A percentile compares a stretch with the other conserved stretches of the same genome.
These are phyloP conservation scores for Aldabrachelys gigantea DNA, from an alignment of 2,113 vertebrate species.

Conservation along the genomic window DNA sequence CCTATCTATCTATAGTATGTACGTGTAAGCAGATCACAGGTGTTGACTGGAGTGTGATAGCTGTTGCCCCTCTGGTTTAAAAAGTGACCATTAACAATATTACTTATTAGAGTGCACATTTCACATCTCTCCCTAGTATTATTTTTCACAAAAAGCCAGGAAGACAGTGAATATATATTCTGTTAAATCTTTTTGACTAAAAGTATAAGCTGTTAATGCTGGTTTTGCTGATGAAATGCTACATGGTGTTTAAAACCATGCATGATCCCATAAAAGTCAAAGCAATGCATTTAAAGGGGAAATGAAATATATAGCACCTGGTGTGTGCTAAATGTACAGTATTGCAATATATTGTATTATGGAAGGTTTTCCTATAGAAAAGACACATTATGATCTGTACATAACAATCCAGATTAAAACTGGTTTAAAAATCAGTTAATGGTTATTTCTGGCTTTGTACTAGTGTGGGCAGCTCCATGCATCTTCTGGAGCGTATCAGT, in stretches of 20 bases:
- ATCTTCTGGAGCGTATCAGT: rapidly evolving
- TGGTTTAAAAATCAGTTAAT: background rate
- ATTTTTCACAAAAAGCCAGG: background rate
- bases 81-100: constrained; percentile 3
- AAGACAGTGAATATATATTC: background rate
- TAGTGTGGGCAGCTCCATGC: rapidly evolving
- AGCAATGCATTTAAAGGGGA: background rate
- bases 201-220: background rate
- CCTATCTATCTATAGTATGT: background rate
- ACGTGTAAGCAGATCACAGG: constrained; percentile 26
- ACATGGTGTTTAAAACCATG: background rate
- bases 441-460: too few species aligned
- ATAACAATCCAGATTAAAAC: background rate
- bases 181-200: rapidly evolving
- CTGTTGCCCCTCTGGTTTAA: constrained; percentile 36
- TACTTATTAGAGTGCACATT: constrained; percentile 23
- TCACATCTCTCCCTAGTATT: background rate
- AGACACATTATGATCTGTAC: rapidly evolving
- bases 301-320: background rate
- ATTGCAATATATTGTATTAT: rapidly evolving
- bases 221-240: rapidly evolving
- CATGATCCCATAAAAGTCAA: background rate
- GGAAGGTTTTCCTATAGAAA: background rate
- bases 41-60: constrained; percentile 19
- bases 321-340: background rate